Evolutionary conservation across 64 coral and sea anemone genomes (phyloP), one percentile per base, ranked within the genome.

Genomic region (Actinia tenebrosa): DNA sequence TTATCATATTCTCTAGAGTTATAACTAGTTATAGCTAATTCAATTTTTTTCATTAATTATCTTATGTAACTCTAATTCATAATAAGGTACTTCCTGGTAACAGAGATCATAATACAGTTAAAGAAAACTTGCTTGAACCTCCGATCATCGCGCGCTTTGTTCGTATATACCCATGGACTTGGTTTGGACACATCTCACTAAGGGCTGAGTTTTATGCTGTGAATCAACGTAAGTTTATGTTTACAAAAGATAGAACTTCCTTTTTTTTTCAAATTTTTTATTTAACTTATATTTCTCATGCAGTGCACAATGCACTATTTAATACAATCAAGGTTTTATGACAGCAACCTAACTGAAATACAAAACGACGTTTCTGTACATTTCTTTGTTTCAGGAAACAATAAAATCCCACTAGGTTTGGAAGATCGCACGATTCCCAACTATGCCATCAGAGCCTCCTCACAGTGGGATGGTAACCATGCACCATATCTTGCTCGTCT

Each of bases 331-430:
- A 2, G 56, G 56, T 58, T 58, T 58, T 58, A 13, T 58, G 15
- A 58, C 56, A 58, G 56, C 15, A 58, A 58, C 13, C 10, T 58
- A 58, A 16, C 71, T n/a, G 22, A 22, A 10, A n/a, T 75, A 75
- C 71, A 3, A 75, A 75, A 15, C 37, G 22, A 75, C 13, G 3
- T 75, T n/a, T 75, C 37, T 75, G 22, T 6, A 15, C 13, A 75
- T n/a, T 69, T 69, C 64, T 5, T 42, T 23, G n/a, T 26, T 10
- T n/a, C 13, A n/a, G 22, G 37, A 75, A 42, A 75, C 10, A 9
- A 75, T 45, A 7, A 52, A 45, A 43, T 47, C 80, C 77, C 87
- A 44, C 87, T 89, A 30, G 87, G 87, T n/a, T 62, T 89, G 87
- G 55, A 89, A 82, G 63, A 46, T 26, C 45, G 60, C 25, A 23